Conservation (phyloP, 2,797 vertebrate genomes). For the Myiotriccus ornatus region DNA sequence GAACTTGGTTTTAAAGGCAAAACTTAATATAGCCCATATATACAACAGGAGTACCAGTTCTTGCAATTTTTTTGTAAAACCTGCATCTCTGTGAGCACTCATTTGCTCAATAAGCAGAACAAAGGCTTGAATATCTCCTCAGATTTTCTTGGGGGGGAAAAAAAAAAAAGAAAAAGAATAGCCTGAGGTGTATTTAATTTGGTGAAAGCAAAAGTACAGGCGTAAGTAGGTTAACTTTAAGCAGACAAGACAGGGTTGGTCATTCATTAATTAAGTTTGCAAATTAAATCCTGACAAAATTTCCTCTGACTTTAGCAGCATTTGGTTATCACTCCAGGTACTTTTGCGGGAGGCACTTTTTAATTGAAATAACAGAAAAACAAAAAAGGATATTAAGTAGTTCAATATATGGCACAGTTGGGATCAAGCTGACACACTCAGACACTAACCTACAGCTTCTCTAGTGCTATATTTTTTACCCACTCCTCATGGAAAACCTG, state of each 20-base stretch:
- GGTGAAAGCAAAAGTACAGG: neutral
- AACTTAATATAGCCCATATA: neutral
- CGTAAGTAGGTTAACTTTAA: slow-evolving; percentile 24
- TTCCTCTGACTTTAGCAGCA: neutral
- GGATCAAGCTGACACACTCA: neutral
- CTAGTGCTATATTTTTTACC: neutral
- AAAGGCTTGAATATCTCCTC: neutral
- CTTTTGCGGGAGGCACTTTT: neutral
- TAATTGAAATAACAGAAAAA: neutral
- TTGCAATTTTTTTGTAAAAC: neutral
- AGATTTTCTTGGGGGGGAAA: neutral
- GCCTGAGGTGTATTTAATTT: neutral
- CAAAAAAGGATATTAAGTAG: neutral
- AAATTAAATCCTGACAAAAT: neutral
- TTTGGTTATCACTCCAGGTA: neutral
- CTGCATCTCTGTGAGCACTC: neutral
- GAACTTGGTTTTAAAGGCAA: neutral
- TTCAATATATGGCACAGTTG: neutral
- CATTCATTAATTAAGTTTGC: slow-evolving; percentile 9
- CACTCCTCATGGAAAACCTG: neutral
- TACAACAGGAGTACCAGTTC: neutral
- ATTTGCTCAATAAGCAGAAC: neutral
- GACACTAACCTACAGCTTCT: neutral
- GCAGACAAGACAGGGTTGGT: neutral
- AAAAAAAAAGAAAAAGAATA: neutral